Conservation (phyloP, 2,797 vertebrate genomes). For the Phalloptychus januarius region DNA sequence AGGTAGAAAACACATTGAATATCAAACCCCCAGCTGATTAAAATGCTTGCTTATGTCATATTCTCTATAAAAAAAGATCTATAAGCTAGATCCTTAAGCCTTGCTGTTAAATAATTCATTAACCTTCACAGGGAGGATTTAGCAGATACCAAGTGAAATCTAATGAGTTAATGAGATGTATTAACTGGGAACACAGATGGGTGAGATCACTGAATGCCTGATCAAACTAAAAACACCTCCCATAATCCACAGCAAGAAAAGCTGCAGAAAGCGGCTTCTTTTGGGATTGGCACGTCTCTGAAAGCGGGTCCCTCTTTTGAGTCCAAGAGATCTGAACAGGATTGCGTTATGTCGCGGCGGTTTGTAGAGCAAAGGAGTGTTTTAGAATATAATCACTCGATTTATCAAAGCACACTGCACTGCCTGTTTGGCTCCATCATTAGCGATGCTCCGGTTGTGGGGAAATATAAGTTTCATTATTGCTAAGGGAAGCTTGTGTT, state of each 20-base stretch:
- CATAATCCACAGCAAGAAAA: constrained; percentile 52
- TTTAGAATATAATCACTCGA: constrained; percentile 68
- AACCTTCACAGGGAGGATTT: constrained; percentile 32
- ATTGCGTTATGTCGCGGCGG: constrained; percentile 66
- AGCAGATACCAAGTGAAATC: constrained; percentile 42
- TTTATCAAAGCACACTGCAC: constrained; percentile 65
- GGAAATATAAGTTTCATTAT: constrained; percentile 35
- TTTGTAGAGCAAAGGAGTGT: constrained; percentile 75
- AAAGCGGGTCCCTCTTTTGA: constrained; percentile 52
- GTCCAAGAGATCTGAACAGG: constrained; percentile 67
- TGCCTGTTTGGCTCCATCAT: constrained; percentile 56
- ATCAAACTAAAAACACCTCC: constrained; percentile 55
- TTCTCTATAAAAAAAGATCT: constrained; percentile 5
- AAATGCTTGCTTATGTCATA: constrained; percentile 3
- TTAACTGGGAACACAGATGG: constrained; percentile 41
- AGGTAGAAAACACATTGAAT: background rate
- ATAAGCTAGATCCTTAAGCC: constrained; percentile 6
- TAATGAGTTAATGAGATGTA: constrained; percentile 42
- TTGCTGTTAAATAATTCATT: constrained; percentile 45
- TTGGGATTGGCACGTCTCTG: constrained; percentile 61
- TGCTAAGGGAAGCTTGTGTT: constrained; percentile 36
- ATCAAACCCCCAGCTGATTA: constrained; percentile 10
- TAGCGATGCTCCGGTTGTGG: constrained; percentile 37
- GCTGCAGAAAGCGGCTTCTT: constrained; percentile 38
- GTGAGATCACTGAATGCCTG: constrained; percentile 41